Base-by-base conservation (phyloP, 2,113 vertebrate species). In the Eulemur macaco region DNA sequence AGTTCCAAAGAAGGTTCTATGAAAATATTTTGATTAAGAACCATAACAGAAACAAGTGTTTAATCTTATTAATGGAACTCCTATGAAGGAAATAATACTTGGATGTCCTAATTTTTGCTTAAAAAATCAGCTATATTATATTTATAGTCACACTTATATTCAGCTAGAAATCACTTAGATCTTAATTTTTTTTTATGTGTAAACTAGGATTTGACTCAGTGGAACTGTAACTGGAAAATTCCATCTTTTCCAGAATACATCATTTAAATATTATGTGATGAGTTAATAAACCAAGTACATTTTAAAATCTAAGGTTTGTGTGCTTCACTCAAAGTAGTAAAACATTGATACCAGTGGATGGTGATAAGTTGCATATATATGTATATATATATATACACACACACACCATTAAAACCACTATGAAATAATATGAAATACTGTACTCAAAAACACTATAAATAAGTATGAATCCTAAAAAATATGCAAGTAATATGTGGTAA, bases 171-270 rank as follows among this genome's bases (percentile, higher is more conserved):
- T 93, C 86, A 96, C 66, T 96, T 68, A 78, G 56, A 73, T 90
- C 87, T 97, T 94, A 97, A 97, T 96, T 97, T 97, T 97, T 97
- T 97, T 97, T 60, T 39, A 15, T 84, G 37, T 47, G 56, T 76
- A 37, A 63, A 87, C 42, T 64, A 74, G n/a, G 54, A 97, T 98
- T 95, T 97, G 97, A 98, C 96, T 95, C 89, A 97, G 94, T 96
- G 96, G 98, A 98, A 97, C 91, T 94, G 78, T 96, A 96, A 98
- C 97, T 98, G 96, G 84, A 95, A 96, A 96, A 93, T 80, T 91
- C 60, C 95, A 97, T 94, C 1, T 12, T 90, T 94, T 80, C 80
- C 95, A 86, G 76, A 91, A 96, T 88, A 96, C 73, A 96, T 94
- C 81, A 91, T 74, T 71, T 74, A 89, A 74, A 54, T 84, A 56